Base-by-base conservation (phyloP, 2,113 vertebrate species). In the Lophura nycthemera region DNA sequence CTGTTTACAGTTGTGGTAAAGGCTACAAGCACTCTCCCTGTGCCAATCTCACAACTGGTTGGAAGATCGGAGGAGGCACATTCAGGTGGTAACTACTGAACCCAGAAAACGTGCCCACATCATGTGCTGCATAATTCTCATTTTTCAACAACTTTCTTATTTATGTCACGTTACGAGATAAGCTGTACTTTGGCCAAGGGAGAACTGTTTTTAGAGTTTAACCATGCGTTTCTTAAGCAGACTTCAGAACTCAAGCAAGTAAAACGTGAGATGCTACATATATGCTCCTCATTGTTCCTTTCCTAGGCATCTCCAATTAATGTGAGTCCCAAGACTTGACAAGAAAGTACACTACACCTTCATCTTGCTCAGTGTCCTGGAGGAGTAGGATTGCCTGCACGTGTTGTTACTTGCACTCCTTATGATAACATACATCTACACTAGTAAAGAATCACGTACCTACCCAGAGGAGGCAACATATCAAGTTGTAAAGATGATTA, bases 11-110 rank as follows among this genome's bases (percentile, higher is more conserved):
- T 59, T 14, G 29, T 20, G 50, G 30, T 13, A 74, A 89, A 64
- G 72, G 16, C 34, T 40, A n/a, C 67, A 13, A 71, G 42, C 56
- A 47, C 6, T 50, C 38, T 22, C 36, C 45, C 60, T 38, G 11
- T 69, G 36, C 65, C 50, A 36, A 30, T 15, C n/a, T 83, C 76
- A 38, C 10, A 43, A 47, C 3, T 3, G 6, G 3, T 45, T 15
- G 72, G 36, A 61, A 36, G 54, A 60, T 0, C 1, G 67, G 59
- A 56, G 21, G 48, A 63, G 1, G 3, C 54, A 29, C 0, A 0
- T 32, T 34, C 36, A 22, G 12, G 20, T 0, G 0, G 1, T 15
- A 73, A 65, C 21, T 77, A 25, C 40, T 19, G 52, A 77, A 36
- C 32, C 13, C 47, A 47, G 17, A 6, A 42, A 56, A 59, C 0